A percentile compares a stretch with the other conserved stretches of the same genome.
Evolutionary conservation across 2,113 vertebrate genomes (phyloP).

Genomic region (Lasiurus cinereus): DNA sequence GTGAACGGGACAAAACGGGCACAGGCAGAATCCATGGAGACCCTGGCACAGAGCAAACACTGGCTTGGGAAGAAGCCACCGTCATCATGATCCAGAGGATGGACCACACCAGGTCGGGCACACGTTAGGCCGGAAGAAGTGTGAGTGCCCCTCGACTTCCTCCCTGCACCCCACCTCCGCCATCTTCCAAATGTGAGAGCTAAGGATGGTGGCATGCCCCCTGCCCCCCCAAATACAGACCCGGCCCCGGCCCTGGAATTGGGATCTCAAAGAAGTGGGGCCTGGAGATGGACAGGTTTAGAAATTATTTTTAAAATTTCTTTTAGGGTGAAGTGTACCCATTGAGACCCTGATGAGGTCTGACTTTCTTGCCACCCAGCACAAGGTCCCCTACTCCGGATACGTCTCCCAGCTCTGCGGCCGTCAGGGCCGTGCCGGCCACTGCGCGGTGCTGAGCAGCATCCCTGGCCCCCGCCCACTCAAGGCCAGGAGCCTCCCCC

Average conservation of each 20-base stretch:
- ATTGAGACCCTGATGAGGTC: neutral
- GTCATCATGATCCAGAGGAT: accelerated
- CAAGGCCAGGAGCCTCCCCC: neutral
- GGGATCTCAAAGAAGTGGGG: neutral
- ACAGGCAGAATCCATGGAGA: accelerated
- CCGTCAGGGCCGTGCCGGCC: neutral
- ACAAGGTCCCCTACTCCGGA: neutral
- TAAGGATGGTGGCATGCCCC: no score
- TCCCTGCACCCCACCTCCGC: neutral
- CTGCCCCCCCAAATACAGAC: neutral
- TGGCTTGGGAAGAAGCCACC: neutral
- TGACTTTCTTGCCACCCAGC: neutral
- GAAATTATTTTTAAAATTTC: neutral
- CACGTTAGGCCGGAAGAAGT: accelerated
- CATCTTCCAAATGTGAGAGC: neutral
- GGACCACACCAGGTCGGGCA: neutral
- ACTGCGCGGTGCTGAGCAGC: accelerated
- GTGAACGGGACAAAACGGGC: neutral
- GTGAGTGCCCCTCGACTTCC: accelerated
- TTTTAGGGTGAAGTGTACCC: neutral
- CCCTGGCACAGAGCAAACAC: neutral
- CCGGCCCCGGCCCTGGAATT: neutral
- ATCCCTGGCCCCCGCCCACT: no score
- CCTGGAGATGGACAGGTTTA: neutral
- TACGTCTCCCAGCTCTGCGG: neutral